Percentiles rank a stretch among this genome's conserved stretches.
Conservation (phyloP, 2,888 invertebrate species). For the Microplitis deprimator region DNA sequence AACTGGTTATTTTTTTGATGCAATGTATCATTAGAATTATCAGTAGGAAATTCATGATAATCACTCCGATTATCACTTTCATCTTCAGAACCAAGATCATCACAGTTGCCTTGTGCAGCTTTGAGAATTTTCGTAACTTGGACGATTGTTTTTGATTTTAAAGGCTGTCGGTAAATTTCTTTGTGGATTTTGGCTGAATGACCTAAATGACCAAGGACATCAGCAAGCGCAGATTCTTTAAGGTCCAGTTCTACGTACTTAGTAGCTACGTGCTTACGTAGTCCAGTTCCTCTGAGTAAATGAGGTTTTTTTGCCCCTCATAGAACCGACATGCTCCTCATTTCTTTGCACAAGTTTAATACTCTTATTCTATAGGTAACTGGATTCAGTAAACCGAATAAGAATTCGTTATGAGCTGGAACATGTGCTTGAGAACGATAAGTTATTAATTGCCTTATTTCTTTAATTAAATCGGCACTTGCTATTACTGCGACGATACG, state of each 20-base stretch:
- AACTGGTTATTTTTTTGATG: too few relatives aligned
- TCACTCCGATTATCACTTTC: too few relatives aligned
- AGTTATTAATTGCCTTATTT: too few relatives aligned
- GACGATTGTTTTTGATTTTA: neutral
- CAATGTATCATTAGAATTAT: too few relatives aligned
- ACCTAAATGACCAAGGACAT: constrained; percentile 45
- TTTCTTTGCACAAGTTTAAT: constrained; percentile 21
- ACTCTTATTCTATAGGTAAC: neutral
- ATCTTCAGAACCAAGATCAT: too few relatives aligned
- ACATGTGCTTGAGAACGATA: too few relatives aligned
- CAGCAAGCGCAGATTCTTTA: constrained; percentile 31
- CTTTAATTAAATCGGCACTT: too few relatives aligned
- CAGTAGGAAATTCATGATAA: too few relatives aligned
- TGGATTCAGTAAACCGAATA: constrained; percentile 31
- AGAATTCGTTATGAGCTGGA: too few relatives aligned
- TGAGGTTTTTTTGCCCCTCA: constrained; percentile 42
- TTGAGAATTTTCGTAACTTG: too few relatives aligned
- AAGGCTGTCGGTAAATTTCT: constrained; percentile 44
- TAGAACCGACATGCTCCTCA: constrained; percentile 28
- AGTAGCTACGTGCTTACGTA: constrained; percentile 45
- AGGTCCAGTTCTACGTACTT: constrained; percentile 40
- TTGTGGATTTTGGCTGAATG: constrained; percentile 39
- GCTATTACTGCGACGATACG: constrained; percentile 38
- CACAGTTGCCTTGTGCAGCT: too few relatives aligned
- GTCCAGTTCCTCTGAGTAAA: constrained; percentile 36